A percentile compares a stretch with the other conserved stretches of the same genome.
These are phyloP conservation scores for Drosophila ochracea DNA, from an alignment of 2,888 invertebrate genomes.

Conservation along the genomic window DNA sequence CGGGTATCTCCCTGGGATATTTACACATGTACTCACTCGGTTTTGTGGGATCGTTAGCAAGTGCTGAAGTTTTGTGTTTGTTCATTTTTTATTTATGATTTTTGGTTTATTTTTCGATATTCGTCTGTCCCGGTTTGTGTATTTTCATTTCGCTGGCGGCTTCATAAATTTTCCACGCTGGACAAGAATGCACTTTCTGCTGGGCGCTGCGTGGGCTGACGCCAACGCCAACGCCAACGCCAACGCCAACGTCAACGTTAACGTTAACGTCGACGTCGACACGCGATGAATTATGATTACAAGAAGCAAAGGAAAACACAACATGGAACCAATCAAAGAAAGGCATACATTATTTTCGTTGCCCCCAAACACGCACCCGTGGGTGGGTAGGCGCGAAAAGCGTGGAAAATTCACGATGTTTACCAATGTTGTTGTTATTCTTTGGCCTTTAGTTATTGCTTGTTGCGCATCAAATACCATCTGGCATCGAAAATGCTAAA, in stretches of 20 bases:
- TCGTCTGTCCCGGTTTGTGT: conserved; percentile 8
- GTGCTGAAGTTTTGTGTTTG: conserved; percentile 21
- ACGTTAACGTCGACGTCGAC: conserved; percentile 45
- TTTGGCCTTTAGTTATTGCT: conserved; percentile 21
- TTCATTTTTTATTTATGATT: conserved; percentile 13
- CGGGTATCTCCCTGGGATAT: conserved; percentile 10
- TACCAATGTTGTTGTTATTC: conserved; percentile 31
- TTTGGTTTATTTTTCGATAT: background rate
- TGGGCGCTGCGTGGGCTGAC: conserved; percentile 54
- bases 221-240: conserved; percentile 9
- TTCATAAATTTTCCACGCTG: conserved; percentile 67
- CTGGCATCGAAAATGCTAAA: conserved; percentile 24
- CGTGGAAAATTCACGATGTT: conserved; percentile 47
- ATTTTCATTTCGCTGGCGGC: conserved; percentile 35
- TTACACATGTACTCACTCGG: background rate
- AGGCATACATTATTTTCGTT: conserved; percentile 63
- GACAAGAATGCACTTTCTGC: conserved; percentile 52
- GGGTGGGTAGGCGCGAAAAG: conserved; percentile 54
- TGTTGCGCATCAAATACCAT: conserved; percentile 30
- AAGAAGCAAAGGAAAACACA: conserved; percentile 43
- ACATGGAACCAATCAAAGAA: conserved; percentile 66
- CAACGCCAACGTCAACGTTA: conserved; percentile 35
- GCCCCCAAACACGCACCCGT: conserved; percentile 38
- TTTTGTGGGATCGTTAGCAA: conserved; percentile 29
- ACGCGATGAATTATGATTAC: conserved; percentile 75